Base-by-base conservation (phyloP, 2,888 invertebrate genomes). In the Norana najaformis region DNA sequence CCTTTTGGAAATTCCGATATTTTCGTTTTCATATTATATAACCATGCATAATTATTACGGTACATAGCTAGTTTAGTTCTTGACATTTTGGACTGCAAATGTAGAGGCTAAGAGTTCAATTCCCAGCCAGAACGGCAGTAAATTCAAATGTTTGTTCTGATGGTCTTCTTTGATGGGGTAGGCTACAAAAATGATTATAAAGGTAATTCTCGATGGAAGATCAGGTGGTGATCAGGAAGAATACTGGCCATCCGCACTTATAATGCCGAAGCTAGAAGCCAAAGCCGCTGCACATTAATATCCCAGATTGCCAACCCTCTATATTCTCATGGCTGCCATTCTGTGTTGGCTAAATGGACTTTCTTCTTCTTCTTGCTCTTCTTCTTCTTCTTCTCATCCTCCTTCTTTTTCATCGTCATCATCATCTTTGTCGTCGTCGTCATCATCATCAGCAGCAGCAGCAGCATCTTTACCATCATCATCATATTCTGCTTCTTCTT, bases 401-500 rank as follows among this genome's bases (percentile, higher is more conserved):
- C 89, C 34, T 53, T 38, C 37, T 23, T 88, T 30, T 30, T 37
- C 20, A 88, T 14, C 4, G 8, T 35, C 35, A 18, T 88, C 36
- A 14, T 88, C 34, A 20, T 36, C 20, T 14, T 20, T 8, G 2
- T 35, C 37, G 3, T 47, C 47, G 14, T 16, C 47, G 18, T 16
- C 13, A 47, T 47, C 47, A 47, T 14, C 23, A 47, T 47, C 23
- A 47, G 6, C 20, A 3, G 20, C 23, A 47, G 20, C 47, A 47
- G 20, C 47, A 47, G 1, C 36, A 36, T 18, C 36, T 4, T 38
- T 37, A 38, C 37, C 88, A 38, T 88, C 38, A 20, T 88, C 37
- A 38, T 89, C 89, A 89, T 89, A 47, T 11, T 53, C 89, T 47
- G 5, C 89, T 8, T 89, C 53, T n/a, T 89, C 89, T 47, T 53